A percentile compares a stretch with the other conserved stretches of the same genome.
Conservation (phyloP, 2,888 invertebrate genomes). For the Hydroisotoma schaefferi region DNA sequence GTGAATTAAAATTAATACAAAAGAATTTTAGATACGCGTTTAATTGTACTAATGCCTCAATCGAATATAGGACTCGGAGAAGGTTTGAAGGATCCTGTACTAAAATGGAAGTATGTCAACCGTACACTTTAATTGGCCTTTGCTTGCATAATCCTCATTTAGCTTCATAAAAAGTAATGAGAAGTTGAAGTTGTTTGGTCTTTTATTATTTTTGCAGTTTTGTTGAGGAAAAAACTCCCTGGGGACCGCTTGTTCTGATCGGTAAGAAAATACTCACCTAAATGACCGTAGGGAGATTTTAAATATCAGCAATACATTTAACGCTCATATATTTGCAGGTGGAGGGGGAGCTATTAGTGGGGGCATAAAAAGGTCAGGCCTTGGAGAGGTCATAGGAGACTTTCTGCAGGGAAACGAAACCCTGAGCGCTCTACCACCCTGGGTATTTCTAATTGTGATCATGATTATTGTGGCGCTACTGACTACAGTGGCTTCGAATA, state of each 20-base stretch:
- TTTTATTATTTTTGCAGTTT: conserved; percentile 5
- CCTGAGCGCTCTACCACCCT: conserved; percentile 54
- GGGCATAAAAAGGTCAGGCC: conserved; percentile 73
- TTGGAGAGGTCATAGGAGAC: conserved; percentile 70
- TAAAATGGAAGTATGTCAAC: conserved; percentile 35
- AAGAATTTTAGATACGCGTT: background rate
- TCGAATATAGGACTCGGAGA: conserved; percentile 24
- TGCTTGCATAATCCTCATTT: background rate
- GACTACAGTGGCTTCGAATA: conserved; percentile 75
- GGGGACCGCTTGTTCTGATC: conserved; percentile 33
- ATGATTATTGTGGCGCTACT: conserved; percentile 72
- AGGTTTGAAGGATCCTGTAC: conserved; percentile 43
- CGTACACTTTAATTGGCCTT: conserved; percentile 33
- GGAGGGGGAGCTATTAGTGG: conserved; percentile 89
- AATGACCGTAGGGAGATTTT: background rate
- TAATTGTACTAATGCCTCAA: background rate
- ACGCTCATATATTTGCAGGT: conserved; percentile 52
- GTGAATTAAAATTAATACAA: conserved; percentile 12
- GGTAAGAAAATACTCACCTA: conserved; percentile 16
- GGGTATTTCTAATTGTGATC: conserved; percentile 58
- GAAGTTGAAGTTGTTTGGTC: no score
- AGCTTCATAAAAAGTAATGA: background rate
- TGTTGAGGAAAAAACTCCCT: conserved; percentile 15
- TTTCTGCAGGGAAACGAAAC: conserved; percentile 64
- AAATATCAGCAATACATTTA: background rate